Evolutionary conservation across 1,140 invertebrate species (phyloP).

Genomic region (Amyelois transitella): DNA sequence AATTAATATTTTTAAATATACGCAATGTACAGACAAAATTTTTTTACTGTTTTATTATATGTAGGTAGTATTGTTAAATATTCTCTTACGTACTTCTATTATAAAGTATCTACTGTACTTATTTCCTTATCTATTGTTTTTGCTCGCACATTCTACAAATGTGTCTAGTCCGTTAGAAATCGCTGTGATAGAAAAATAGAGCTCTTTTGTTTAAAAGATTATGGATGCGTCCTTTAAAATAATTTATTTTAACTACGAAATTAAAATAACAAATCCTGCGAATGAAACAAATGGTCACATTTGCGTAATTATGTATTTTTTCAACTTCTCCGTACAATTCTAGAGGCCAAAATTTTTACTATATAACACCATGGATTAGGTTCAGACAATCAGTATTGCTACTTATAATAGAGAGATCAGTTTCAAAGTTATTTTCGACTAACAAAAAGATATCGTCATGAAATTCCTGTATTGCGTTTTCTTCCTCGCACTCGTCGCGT

Average conservation of each 20-base stretch:
- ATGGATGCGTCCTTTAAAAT: not conserved
- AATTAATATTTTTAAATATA: no score
- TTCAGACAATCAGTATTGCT: not conserved
- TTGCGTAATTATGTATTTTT: not conserved
- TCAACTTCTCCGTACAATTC: not conserved
- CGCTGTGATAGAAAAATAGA: not conserved
- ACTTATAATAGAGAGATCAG: not conserved
- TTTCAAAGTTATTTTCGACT: not conserved
- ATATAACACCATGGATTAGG: not conserved
- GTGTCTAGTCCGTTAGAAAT: no score
- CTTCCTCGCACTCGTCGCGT: not conserved
- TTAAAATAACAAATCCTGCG: not conserved
- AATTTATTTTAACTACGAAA: not conserved
- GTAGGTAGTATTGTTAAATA: no score
- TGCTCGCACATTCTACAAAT: no score
- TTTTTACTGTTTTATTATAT: no score
- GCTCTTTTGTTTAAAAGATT: not conserved
- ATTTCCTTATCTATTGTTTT: not conserved
- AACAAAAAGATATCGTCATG: conserved; percentile 1
- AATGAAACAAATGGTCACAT: not conserved
- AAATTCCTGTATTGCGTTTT: conserved; percentile 1
- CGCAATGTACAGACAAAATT: no score
- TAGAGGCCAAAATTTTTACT: not conserved
- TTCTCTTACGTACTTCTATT: no score
- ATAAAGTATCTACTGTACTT: not conserved